Percentiles rank a stretch among this genome's conserved stretches.
Evolutionary conservation across 2,113 vertebrate genomes (phyloP).

Genomic region (Psammodynastes pulverulentus): DNA sequence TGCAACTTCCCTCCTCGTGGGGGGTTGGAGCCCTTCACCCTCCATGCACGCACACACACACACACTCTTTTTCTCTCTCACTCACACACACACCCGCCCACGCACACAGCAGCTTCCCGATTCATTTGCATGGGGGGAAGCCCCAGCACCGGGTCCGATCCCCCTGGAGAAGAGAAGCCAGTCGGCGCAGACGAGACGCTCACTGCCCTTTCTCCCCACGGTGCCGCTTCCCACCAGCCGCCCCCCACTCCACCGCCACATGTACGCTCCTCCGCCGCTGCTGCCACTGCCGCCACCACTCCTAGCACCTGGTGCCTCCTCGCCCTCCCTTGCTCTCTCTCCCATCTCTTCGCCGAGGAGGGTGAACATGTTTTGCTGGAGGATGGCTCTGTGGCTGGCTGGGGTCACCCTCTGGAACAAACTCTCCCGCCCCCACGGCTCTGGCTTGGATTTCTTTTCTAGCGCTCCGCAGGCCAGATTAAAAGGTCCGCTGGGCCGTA

Average conservation of each 20-base stretch:
- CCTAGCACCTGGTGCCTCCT: background rate
- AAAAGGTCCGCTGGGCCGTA: no score
- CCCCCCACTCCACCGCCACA: no score
- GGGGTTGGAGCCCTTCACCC: slow-evolving; percentile 11
- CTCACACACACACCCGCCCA: background rate
- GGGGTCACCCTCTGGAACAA: slow-evolving; percentile 80
- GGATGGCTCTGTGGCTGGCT: slow-evolving; percentile 82
- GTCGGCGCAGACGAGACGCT: slow-evolving; percentile 15
- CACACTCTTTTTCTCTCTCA: no score
- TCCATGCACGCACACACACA: background rate
- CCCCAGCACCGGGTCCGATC: slow-evolving; percentile 44
- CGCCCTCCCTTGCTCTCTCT: background rate
- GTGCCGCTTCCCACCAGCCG: background rate
- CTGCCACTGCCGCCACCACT: no score
- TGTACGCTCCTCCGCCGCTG: background rate
- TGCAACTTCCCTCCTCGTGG: slow-evolving; percentile 43
- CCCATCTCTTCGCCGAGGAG: slow-evolving; percentile 44
- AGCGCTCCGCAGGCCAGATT: no score
- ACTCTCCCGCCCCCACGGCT: slow-evolving; percentile 70
- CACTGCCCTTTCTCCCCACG: slow-evolving; percentile 3
- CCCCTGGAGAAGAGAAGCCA: slow-evolving; percentile 44
- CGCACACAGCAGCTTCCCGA: background rate
- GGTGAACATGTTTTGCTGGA: slow-evolving; percentile 77
- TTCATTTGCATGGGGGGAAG: slow-evolving; percentile 46
- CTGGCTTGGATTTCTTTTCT: slow-evolving; percentile 83